Base-by-base conservation (phyloP, 35 echinoderm and acorn worm species). In the Eucidaris tribuloides region DNA sequence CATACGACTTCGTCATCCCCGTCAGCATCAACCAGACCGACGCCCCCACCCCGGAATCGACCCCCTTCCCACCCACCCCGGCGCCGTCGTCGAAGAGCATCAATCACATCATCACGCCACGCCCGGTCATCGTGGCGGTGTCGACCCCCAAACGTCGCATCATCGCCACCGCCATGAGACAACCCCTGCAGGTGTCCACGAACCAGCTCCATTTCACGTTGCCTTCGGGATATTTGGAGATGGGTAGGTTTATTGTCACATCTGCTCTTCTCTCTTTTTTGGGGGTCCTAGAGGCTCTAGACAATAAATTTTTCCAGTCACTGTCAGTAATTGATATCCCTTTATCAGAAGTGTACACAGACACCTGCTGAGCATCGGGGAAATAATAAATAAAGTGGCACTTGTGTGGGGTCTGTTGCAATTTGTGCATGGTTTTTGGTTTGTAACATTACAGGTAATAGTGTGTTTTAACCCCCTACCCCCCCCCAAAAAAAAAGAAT, bases 1-100 rank as follows among this genome's bases (percentile, higher is more conserved):
- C 89, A 20, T 91, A 91, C 27, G 88, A 91, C 81, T 97, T 92
- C 43, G 74, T 79, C 31, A 91, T 97, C 31, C 84, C 84, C 25
- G 94, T 97, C 60, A 92, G 34, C 77, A 97, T 97, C 84, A 97
- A 97, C 85, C 94, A 97, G 65, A 92, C 89, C 6, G 89, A 97
- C 7, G 84, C 94, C 19, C 94, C 94, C 0, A 92, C 85, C 17
- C 94, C 94, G 20, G 83, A 91, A 3, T 86, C 89, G 18, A 97
- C 94, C 0, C 94, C 94, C n/a, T 78, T 88, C 59, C 94, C 94
- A 15, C 94, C 89, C 13, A 97, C 94, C 32, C 94, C 94, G 28
- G 89, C 94, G 22, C 89, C 94, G 20, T 97, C 94, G 29, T 81
- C 85, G 5, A 97, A 92, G 71, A 97, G 94, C 85, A 97, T 97